Evolutionary conservation across 2,113 vertebrate genomes (phyloP).

Genomic region (Pseudorectes ferrugineus): DNA sequence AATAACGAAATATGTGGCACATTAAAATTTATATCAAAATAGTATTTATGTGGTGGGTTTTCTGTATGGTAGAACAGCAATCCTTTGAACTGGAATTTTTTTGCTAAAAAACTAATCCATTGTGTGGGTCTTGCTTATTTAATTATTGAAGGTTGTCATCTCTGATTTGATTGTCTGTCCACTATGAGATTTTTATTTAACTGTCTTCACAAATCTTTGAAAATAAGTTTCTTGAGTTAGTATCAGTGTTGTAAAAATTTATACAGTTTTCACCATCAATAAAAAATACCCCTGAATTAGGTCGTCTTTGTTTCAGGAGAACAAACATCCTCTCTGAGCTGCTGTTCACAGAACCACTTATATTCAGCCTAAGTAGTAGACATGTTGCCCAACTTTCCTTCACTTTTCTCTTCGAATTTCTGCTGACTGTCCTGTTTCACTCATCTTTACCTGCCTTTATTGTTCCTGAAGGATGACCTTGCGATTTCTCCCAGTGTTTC

Average conservation of each 20-base stretch:
- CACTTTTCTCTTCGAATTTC: not conserved
- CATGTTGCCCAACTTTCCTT: not conserved
- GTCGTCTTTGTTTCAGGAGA: not conserved
- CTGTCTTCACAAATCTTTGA: not conserved
- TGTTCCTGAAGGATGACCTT: not conserved
- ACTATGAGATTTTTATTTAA: not conserved
- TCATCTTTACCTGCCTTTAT: not conserved
- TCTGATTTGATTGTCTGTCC: not conserved
- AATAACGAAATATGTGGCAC: not conserved
- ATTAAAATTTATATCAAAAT: constrained; percentile 9
- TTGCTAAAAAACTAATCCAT: not conserved
- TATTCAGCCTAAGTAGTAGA: not conserved
- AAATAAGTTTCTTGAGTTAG: not conserved
- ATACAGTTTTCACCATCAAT: not conserved
- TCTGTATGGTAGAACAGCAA: not conserved
- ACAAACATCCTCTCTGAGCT: not conserved
- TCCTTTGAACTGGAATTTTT: not conserved
- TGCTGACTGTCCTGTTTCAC: not conserved
- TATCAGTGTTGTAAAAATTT: not conserved
- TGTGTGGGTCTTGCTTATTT: not conserved
- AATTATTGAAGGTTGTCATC: not conserved
- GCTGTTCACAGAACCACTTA: not conserved
- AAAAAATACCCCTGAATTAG: not conserved
- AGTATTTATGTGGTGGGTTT: not conserved
- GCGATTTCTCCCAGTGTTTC: not conserved